phyloP scores from a whole-genome alignment of 2,113 vertebrate genomes.

The Nothocercus nigrocapillus region DNA sequence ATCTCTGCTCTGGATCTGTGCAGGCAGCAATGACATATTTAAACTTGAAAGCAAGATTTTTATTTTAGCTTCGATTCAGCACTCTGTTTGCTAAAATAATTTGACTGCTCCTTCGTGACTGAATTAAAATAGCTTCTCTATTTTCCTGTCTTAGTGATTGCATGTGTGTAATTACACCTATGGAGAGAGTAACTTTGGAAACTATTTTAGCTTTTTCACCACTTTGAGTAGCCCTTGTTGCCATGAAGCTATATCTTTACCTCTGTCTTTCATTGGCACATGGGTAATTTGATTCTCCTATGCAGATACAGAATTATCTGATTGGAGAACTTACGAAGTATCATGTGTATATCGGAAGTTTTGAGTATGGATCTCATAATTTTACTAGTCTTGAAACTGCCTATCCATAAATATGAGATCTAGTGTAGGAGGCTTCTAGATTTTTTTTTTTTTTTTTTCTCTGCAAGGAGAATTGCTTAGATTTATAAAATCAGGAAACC shows the following conservation, averaged over 20 bases:
- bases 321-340: conserved; percentile 22
- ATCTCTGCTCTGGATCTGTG: background rate
- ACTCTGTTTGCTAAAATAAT: conserved; percentile 49
- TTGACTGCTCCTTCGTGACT: conserved; percentile 53
- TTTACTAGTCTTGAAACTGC: conserved; percentile 60
- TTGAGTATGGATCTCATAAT: conserved; percentile 52
- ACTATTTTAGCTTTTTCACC: conserved; percentile 55
- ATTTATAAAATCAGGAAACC: conserved; percentile 45
- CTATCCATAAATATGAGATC: conserved; percentile 67
- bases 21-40: background rate
- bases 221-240: conserved; percentile 47
- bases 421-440: conserved; percentile 46
- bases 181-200: conserved; percentile 50
- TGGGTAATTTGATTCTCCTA: background rate
- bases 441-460: background rate
- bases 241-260: conserved; percentile 45
- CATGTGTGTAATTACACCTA: conserved; percentile 59
- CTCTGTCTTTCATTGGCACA: conserved; percentile 11
- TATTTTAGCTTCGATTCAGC: conserved; percentile 38
- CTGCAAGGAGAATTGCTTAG: conserved; percentile 22
- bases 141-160: conserved; percentile 57
- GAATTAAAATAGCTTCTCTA: conserved; percentile 64
- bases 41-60: background rate
- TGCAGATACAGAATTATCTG: background rate
- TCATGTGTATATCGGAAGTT: conserved; percentile 33